Evolutionary conservation across 35 echinoderm and acorn worm species (phyloP).

Genomic region (Stichopus chloronotus): DNA sequence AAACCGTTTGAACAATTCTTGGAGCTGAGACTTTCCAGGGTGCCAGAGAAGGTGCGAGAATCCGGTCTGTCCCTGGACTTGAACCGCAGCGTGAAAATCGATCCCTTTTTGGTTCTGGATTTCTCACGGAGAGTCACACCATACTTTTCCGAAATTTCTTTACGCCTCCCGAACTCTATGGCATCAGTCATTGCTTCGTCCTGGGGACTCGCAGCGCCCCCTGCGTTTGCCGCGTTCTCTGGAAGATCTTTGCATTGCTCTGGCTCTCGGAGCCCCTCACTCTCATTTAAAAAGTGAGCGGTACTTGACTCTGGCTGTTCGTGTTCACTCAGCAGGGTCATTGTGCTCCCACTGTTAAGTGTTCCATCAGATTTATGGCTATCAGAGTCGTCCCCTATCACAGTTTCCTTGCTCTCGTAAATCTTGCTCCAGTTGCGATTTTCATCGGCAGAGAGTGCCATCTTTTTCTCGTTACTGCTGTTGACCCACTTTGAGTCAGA

Average conservation of each 20-base stretch:
- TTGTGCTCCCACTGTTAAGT: neutral
- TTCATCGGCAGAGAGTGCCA: conserved; percentile 5
- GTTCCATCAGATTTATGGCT: neutral
- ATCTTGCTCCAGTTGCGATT: conserved; percentile 52
- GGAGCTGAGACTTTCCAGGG: neutral
- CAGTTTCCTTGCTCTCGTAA: conserved; percentile 40
- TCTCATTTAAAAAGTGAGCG: neutral
- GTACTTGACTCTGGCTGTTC: neutral
- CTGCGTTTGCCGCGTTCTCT: neutral
- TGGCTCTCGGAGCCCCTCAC: neutral
- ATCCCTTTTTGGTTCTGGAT: conserved; percentile 31
- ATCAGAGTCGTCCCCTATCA: neutral
- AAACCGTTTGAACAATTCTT: neutral
- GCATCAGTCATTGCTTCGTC: neutral
- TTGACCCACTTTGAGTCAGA: neutral
- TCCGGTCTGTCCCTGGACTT: conserved; percentile 2
- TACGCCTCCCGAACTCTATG: neutral
- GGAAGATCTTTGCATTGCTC: conserved; percentile 24
- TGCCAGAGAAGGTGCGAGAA: neutral
- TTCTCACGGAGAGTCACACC: conserved; percentile 44
- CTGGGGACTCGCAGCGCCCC: neutral
- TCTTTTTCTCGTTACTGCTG: neutral
- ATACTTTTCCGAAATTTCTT: conserved; percentile 52
- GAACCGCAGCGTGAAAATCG: conserved; percentile 33
- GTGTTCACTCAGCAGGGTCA: neutral